Evolutionary conservation across 1,140 invertebrate genomes (phyloP).

Genomic region (Tachypleus tridentatus): DNA sequence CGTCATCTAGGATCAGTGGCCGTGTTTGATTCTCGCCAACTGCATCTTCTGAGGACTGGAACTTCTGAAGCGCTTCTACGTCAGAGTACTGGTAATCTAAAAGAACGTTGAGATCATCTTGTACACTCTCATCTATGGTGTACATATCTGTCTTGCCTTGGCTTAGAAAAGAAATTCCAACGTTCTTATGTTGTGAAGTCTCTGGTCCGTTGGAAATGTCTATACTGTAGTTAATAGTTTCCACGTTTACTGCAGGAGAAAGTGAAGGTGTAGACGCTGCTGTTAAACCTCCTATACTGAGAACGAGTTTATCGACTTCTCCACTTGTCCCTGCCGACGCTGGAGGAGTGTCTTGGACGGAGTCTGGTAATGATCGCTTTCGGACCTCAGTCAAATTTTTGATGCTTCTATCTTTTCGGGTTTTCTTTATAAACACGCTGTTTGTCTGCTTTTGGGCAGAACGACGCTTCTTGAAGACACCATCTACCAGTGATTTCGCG

Average conservation of each 20-base stretch:
- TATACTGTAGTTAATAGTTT: too few relatives aligned
- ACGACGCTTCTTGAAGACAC: conserved; percentile 44
- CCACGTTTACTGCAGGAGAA: too few relatives aligned
- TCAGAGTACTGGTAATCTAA: too few relatives aligned
- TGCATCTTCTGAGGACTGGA: too few relatives aligned
- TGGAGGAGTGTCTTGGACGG: conserved; percentile 14
- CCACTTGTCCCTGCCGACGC: not conserved
- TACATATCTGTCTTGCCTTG: conserved; percentile 38
- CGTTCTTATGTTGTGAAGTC: too few relatives aligned
- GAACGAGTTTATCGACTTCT: too few relatives aligned
- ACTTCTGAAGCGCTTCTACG: too few relatives aligned
- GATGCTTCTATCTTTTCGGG: conserved; percentile 2
- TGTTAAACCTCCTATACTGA: too few relatives aligned
- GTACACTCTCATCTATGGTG: conserved; percentile 33
- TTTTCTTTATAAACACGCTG: conserved; percentile 4
- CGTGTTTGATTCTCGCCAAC: too few relatives aligned
- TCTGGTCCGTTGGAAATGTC: too few relatives aligned
- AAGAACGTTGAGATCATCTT: conserved; percentile 28
- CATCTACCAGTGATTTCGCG: conserved; percentile 62
- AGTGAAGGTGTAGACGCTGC: too few relatives aligned
- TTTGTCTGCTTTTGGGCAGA: conserved; percentile 16
- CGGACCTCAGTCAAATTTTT: not conserved
- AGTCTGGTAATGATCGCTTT: conserved; percentile 12
- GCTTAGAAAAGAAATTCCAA: conserved; percentile 25
- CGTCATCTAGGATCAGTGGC: too few relatives aligned